Percentiles rank a stretch among this genome's conserved stretches.
phyloP scores from a whole-genome alignment of 2,888 invertebrate genomes.

The Choreutis nemorana region DNA sequence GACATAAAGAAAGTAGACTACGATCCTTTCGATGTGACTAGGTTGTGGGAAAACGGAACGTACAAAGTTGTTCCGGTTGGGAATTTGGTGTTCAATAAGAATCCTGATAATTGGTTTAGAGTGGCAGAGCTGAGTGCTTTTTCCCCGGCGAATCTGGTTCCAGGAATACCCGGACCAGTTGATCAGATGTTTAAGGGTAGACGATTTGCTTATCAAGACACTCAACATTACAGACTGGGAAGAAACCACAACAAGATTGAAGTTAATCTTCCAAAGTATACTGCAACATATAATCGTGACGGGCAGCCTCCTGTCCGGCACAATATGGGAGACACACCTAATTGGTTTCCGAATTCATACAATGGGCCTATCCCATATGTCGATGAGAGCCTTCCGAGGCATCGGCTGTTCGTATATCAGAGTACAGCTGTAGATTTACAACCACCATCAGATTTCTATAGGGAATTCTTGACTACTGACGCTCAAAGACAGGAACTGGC shows the following conservation, averaged over 20 bases:
- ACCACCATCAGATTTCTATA: conserved; percentile 77
- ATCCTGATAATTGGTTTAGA: conserved; percentile 83
- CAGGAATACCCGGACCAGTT: conserved; percentile 84
- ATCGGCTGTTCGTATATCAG: not conserved
- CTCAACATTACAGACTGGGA: conserved; percentile 81
- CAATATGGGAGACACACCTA: conserved; percentile 85
- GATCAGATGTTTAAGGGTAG: conserved; percentile 85
- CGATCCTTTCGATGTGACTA: conserved; percentile 88
- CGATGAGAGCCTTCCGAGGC: conserved; percentile 4
- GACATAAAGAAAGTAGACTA: conserved; percentile 75
- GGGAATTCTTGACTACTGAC: conserved; percentile 59
- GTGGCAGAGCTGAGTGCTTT: conserved; percentile 88
- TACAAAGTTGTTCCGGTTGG: conserved; percentile 83
- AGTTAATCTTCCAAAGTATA: conserved; percentile 83
- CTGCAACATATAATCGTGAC: conserved; percentile 80
- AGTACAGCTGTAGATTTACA: conserved; percentile 11
- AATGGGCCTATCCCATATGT: conserved; percentile 68
- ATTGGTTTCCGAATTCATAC: conserved; percentile 91
- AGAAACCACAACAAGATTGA: conserved; percentile 85
- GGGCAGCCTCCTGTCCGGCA: conserved; percentile 72
- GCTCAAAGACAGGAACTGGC: conserved; percentile 15
- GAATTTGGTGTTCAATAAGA: conserved; percentile 76
- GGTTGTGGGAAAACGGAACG: conserved; percentile 82
- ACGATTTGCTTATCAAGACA: conserved; percentile 81
- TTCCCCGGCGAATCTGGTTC: conserved; percentile 80